A percentile compares a stretch with the other conserved stretches of the same genome.
Conservation (phyloP, 2,888 invertebrate species). For the Tromatobia lineatoria region DNA sequence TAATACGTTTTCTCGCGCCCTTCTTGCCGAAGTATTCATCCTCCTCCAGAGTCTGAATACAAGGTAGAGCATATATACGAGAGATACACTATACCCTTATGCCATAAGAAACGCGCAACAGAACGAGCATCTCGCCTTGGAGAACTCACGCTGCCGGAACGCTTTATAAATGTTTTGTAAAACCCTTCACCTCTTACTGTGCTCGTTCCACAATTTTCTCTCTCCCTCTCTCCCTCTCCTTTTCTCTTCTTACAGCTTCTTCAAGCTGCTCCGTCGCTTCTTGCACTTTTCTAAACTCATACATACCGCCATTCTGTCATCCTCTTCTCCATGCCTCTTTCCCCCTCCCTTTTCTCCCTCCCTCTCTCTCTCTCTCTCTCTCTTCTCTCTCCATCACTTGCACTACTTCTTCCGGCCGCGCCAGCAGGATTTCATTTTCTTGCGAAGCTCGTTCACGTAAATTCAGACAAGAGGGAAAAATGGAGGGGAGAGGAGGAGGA, state of each 20-base stretch:
- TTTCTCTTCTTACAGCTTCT: conserved; percentile 35
- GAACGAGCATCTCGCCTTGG: conserved; percentile 55
- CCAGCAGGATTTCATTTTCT: conserved; percentile 69
- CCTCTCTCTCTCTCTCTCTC: conserved; percentile 45
- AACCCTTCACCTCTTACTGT: conserved; percentile 60
- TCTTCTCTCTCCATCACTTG: conserved; percentile 48
- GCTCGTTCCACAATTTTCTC: conserved; percentile 53
- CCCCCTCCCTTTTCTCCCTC: conserved; percentile 35
- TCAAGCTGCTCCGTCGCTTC: conserved; percentile 63
- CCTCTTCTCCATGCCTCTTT: conserved; percentile 52
- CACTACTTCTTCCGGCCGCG: conserved; percentile 22
- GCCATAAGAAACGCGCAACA: conserved; percentile 51
- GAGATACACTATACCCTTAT: conserved; percentile 4
- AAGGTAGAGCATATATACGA: conserved; percentile 32
- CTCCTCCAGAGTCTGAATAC: conserved; percentile 48
- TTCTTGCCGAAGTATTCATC: conserved; percentile 50
- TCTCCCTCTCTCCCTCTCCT: conserved; percentile 65
- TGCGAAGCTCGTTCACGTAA: conserved; percentile 66
- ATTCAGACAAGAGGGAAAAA: conserved; percentile 55
- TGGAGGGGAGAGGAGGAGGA: conserved; percentile 21
- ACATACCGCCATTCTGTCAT: conserved; percentile 40
- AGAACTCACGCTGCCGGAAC: conserved; percentile 58
- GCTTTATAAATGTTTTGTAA: conserved; percentile 67
- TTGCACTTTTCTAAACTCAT: conserved; percentile 67
- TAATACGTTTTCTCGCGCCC: conserved; percentile 44